Evolutionary conservation across 2,888 invertebrate species (phyloP), one percentile per base, ranked within the genome.

Genomic region (Halictus ligatus): DNA sequence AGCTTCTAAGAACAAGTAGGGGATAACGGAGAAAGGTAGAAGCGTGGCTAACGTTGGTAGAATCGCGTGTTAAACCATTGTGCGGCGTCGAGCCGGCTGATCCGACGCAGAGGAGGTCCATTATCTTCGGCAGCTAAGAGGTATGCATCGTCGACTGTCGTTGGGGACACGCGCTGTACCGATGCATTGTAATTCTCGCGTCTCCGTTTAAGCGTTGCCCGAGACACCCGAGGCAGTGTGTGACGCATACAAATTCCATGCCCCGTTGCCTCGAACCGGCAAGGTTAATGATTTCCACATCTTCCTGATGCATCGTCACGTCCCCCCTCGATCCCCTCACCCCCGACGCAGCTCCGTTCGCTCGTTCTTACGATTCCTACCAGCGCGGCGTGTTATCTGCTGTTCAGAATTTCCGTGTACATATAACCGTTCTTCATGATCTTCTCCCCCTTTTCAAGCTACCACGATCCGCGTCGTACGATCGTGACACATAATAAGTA

Each of bases 261-360:
- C 21, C 69, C 50, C 79, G 83, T 83, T 80, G 80, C 67, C 58
- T 18, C 60, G 78, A 76, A 25, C 76, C 40, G 40, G 86, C 87
- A 87, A 87, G 87, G 87, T 87, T 87, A 87, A 87, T 43, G 87
- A 86, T 87, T 87, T 81, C 77, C 77, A 40, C 86, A 81, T 87
- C 85, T 87, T 83, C 74, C 64, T 54, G 83, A 86, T 80, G 83
- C 83, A 81, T 60, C 72, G 79, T 79, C 86, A 81, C 83, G 86
- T 84, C 73, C 54, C 64, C 71, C 5, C 35, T 35, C 35, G 35
- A 1, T 0, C 4, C n/a, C 64, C n/a, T 25, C 25, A 40, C 40
- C n/a, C 48, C 48, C 5, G 50, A 69, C 76, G 46, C 46, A 10
- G n/a, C n/a, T 58, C 58, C 58, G 12, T 8, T 25, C 6, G 15